A percentile compares a stretch with the other conserved stretches of the same genome.
Conservation (phyloP, 2,797 vertebrate genomes). For the Thripadectes ignobilis region DNA sequence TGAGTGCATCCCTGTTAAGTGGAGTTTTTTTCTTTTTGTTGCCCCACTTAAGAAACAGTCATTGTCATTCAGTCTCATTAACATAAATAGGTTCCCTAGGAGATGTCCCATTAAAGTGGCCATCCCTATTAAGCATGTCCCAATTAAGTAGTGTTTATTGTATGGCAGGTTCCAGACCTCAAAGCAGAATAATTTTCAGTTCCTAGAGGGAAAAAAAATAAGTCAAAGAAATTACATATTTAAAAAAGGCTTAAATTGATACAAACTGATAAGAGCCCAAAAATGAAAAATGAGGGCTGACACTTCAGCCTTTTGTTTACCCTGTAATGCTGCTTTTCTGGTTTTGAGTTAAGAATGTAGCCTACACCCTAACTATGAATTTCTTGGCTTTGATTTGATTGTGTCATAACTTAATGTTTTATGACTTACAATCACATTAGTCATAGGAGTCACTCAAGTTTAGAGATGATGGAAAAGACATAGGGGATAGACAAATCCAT, state of each 20-base stretch:
- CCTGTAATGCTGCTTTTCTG: constrained; percentile 69
- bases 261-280: constrained; percentile 67
- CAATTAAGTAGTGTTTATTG: constrained; percentile 70
- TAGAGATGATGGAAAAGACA: constrained; percentile 69
- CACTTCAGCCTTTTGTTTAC: constrained; percentile 64
- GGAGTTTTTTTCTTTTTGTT: constrained; percentile 59
- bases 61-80: constrained; percentile 65
- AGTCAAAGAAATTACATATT: constrained; percentile 69
- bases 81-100: constrained; percentile 73
- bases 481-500: constrained; percentile 55
- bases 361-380: constrained; percentile 72
- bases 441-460: constrained; percentile 72
- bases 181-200: constrained; percentile 65
- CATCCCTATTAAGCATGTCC: constrained; percentile 71
- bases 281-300: constrained; percentile 68
- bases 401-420: constrained; percentile 71
- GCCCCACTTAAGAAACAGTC: constrained; percentile 68
- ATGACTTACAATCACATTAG: constrained; percentile 68
- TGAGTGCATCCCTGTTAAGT: constrained; percentile 39
- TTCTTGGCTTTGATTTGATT: constrained; percentile 68
- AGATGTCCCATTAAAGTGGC: constrained; percentile 73
- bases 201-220: constrained; percentile 66
- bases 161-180: constrained; percentile 72
- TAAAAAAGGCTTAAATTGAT: constrained; percentile 61
- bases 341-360: constrained; percentile 71